Evolutionary conservation across 2,113 vertebrate species (phyloP).

Genomic region (Pteropus alecto): DNA sequence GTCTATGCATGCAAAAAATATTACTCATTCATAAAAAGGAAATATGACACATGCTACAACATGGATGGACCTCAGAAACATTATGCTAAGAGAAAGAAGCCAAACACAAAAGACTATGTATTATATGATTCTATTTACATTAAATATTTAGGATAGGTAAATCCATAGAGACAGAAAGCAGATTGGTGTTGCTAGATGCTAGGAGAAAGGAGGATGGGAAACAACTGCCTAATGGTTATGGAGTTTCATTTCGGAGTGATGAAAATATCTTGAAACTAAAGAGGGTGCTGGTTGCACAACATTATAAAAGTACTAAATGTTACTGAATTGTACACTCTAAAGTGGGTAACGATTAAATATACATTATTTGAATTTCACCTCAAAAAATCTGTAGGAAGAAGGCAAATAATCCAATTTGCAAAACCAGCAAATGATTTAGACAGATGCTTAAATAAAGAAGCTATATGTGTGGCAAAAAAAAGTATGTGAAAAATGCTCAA

Average conservation of each 20-base stretch:
- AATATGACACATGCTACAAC: not conserved
- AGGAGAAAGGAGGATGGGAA: not conserved
- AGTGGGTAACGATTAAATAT: not conserved
- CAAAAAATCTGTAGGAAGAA: not conserved
- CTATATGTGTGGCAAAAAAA: not conserved
- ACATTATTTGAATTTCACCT: not conserved
- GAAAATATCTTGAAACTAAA: not conserved
- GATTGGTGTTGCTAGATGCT: not conserved
- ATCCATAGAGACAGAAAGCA: not conserved
- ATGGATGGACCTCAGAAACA: not conserved
- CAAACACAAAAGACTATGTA: not conserved
- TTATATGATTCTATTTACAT: not conserved
- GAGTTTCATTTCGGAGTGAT: not conserved
- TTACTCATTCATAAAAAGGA: no score
- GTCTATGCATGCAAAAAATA: not conserved
- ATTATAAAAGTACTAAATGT: not conserved
- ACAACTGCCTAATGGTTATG: not conserved
- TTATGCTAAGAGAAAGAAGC: not conserved
- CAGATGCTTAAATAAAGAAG: not conserved
- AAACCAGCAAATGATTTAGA: not conserved
- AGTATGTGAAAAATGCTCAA: not conserved
- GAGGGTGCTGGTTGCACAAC: not conserved
- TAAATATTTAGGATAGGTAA: not conserved
- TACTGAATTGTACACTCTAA: not conserved
- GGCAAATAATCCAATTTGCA: not conserved